Conservation (phyloP, 2,888 invertebrate species). For the Ornithoptera alexandrae region DNA sequence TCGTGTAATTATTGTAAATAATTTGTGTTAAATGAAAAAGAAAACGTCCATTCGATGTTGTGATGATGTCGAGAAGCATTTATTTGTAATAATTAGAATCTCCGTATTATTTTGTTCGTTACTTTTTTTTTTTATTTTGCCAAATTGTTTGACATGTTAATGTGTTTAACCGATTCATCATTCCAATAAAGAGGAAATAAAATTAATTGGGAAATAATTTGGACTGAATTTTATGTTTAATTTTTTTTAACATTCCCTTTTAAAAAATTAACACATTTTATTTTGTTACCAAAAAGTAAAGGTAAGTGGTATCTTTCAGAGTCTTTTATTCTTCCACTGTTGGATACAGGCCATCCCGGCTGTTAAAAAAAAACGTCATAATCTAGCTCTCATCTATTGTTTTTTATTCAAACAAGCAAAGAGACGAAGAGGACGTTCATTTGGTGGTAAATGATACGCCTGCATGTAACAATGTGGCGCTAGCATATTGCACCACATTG, state of each 20-base stretch:
- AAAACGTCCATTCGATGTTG: slow-evolving; percentile 56
- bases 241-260: slow-evolving; percentile 20
- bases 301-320: not conserved
- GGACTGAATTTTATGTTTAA: slow-evolving; percentile 63
- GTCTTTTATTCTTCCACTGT: too few relatives aligned
- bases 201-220: slow-evolving; percentile 66
- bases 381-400: too few relatives aligned
- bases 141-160: slow-evolving; percentile 60
- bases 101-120: slow-evolving; percentile 54
- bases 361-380: too few relatives aligned
- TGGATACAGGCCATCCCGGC: too few relatives aligned
- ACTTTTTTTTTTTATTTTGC: slow-evolving; percentile 50
- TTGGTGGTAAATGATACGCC: too few relatives aligned
- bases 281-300: not conserved
- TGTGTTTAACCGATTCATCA: slow-evolving; percentile 55
- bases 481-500: too few relatives aligned
- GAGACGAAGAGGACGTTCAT: too few relatives aligned
- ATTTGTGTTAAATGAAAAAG: slow-evolving; percentile 61
- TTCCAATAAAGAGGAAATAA: slow-evolving; percentile 66
- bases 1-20: slow-evolving; percentile 73
- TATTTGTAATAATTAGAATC: slow-evolving; percentile 67
- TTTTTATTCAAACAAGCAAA: too few relatives aligned
- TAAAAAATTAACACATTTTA: not conserved
- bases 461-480: too few relatives aligned
- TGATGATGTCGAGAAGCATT: slow-evolving; percentile 55